Base-by-base conservation (phyloP, 2,113 vertebrate species). In the Junco hyemalis region DNA sequence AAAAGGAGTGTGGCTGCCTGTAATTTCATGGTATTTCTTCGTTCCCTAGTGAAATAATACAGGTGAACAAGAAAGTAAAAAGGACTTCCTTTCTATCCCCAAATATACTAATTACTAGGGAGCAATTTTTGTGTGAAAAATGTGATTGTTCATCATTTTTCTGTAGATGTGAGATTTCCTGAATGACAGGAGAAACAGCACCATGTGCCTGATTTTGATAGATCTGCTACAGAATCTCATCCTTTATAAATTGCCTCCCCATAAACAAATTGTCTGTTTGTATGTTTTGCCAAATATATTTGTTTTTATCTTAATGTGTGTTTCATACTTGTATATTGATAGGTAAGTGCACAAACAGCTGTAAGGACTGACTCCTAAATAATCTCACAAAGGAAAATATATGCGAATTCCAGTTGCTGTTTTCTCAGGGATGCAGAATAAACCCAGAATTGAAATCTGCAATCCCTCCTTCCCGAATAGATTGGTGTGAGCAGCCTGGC, bases 211-310 rank as follows among this genome's bases (percentile, higher is more conserved):
- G 21, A 26, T 84, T 92, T 57, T 38, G 60, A 68, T 47, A 3
- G 8, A 31, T 81, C 36, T 71, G 12, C 40, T 79, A 10, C 44
- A 74, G 60, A 92, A 93, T 79, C 26, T 63, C 21, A 44, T 82
- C 19, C 51, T 81, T 93, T 64, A 68, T 8, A 64, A 71, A 81
- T 11, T 24, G 77, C 88, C 88, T 74, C n/a, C 47, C 29, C 17
- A 33, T 86, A 54, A 51, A 59, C 78, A 84, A 94, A 92, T 76
- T 63, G 35, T 88, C 77, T 84, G 48, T 66, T 96, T 92, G 74
- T 72, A 70, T 14, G 16, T 72, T 95, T 90, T 96, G 60, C 69
- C 50, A 68, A 63, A 64, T 68, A 18, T 12, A 64, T 59, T 45
- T 22, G 40, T 6, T 66, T 70, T 86, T 81, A 31, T 70, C 47